Conservation (phyloP, 2,888 invertebrate genomes). For the Drosophila affinis region DNA sequence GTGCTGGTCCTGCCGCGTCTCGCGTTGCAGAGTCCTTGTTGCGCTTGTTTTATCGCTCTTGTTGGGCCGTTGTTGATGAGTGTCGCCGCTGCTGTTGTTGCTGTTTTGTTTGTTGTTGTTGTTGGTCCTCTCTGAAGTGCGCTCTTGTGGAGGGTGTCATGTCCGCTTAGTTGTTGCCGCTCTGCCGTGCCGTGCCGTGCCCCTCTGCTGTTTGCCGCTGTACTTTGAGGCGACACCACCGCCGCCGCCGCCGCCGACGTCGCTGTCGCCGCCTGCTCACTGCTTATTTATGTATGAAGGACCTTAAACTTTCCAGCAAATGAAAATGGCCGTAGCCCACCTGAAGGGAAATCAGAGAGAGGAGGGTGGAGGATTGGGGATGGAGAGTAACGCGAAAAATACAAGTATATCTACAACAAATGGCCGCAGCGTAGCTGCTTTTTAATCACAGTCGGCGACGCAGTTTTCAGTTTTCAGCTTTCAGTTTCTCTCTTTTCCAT, state of each 20-base stretch:
- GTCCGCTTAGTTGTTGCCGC: conserved; percentile 66
- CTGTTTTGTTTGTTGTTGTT: conserved; percentile 29
- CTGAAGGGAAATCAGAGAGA: conserved; percentile 26
- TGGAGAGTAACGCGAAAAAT: conserved; percentile 15
- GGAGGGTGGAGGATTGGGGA: background rate
- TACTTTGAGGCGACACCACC: conserved; percentile 71
- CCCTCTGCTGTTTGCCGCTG: conserved; percentile 51
- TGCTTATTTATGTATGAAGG: conserved; percentile 80
- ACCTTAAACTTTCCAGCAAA: conserved; percentile 77
- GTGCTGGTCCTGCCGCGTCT: conserved; percentile 54
- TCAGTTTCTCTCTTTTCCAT: conserved; percentile 48
- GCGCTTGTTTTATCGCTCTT: conserved; percentile 78
- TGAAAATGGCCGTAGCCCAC: conserved; percentile 64
- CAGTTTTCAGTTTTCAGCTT: conserved; percentile 34
- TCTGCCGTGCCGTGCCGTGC: conserved; percentile 3
- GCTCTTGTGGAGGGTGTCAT: conserved; percentile 74
- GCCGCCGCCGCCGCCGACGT: background rate
- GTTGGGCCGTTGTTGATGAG: conserved; percentile 76
- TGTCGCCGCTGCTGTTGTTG: conserved; percentile 52
- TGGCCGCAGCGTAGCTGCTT: conserved; percentile 44
- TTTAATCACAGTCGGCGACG: conserved; percentile 69
- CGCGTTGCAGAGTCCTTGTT: conserved; percentile 74
- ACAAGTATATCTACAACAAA: conserved; percentile 30
- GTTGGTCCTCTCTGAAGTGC: conserved; percentile 68
- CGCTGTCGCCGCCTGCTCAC: conserved; percentile 45